Evolutionary conservation across 2,797 vertebrate genomes (phyloP), one percentile per base, ranked within the genome.

Genomic region (Ateles fusciceps): DNA sequence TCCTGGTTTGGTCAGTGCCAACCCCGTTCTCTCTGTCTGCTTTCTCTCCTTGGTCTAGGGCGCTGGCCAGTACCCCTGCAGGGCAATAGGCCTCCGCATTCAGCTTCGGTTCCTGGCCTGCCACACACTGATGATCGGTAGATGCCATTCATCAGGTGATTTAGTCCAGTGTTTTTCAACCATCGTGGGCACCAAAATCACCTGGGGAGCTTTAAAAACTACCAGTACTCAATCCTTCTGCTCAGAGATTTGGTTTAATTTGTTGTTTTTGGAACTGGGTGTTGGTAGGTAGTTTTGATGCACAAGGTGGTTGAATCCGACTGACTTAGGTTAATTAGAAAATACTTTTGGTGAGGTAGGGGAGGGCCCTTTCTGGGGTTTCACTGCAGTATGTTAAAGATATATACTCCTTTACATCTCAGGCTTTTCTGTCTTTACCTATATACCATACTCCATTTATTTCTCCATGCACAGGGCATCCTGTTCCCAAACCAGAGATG

Each of bases 401-500:
- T 94, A 24, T 88, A 39, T 24, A 64, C 24, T 52, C 36, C n/a
- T 57, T 12, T 85, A 26, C 68, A n/a, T 4, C 39, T 46, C 19
- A 92, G 48, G 92, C 22, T 78, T 48, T 85, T n/a, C 71, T 17
- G 14, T 61, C 30, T 39, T 68, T 89, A 13, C 42, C 74, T 89
- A 0, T 39, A 39, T 71, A 71, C 24, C 17, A 46, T 42, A 36
- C 42, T 24, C 26, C n/a, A 26, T 48, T 86, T 94, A 52, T 79
- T 78, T 92, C 76, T 92, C 22, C 68, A 50, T 74, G 22, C 48
- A 28, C 42, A 97, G 92, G 92, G 19, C 4, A 52, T 79, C 78
- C 86, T 87, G 42, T 96, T 87, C 90, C 96, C 42, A 93, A 93
- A 64, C 52, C 76, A 85, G 92, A 96, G 24, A 14, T 96, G 8